These are phyloP conservation scores for Ciconia stormi DNA, from an alignment of 2,113 vertebrate species.

Conservation along the genomic window DNA sequence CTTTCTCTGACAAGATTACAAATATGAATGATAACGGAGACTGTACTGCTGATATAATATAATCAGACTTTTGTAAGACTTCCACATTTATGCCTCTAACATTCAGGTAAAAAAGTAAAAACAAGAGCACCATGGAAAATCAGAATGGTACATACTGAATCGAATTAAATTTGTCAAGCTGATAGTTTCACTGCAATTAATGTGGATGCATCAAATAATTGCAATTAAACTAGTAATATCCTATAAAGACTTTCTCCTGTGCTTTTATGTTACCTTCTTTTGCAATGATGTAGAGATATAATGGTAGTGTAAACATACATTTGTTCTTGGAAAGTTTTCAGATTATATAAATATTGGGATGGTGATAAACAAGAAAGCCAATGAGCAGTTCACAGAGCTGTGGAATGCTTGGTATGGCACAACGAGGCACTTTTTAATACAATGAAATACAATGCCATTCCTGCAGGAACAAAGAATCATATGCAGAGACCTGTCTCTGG, in stretches of 20 bases:
- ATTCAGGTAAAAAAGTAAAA: not conserved
- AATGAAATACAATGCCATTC: not conserved
- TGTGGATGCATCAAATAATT: not conserved
- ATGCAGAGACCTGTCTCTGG: not conserved
- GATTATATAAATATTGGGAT: not conserved
- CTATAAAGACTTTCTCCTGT: not conserved
- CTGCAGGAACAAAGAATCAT: not conserved
- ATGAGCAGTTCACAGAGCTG: not conserved
- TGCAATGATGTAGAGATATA: not conserved
- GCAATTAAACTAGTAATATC: not conserved
- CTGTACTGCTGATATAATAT: not conserved
- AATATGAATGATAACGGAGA: not conserved
- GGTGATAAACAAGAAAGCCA: not conserved
- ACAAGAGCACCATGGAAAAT: not conserved
- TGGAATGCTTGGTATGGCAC: not conserved
- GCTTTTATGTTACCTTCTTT: not conserved
- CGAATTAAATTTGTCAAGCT: not conserved
- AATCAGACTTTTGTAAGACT: not conserved
- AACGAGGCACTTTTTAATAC: not conserved
- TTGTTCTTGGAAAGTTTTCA: not conserved
- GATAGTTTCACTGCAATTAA: not conserved
- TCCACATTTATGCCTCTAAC: not conserved
- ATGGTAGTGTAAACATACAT: not conserved
- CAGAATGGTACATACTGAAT: not conserved
- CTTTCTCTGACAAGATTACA: conserved; percentile 8